Evolutionary conservation across 2,888 invertebrate genomes (phyloP).

Genomic region (Resseliella maxima): DNA sequence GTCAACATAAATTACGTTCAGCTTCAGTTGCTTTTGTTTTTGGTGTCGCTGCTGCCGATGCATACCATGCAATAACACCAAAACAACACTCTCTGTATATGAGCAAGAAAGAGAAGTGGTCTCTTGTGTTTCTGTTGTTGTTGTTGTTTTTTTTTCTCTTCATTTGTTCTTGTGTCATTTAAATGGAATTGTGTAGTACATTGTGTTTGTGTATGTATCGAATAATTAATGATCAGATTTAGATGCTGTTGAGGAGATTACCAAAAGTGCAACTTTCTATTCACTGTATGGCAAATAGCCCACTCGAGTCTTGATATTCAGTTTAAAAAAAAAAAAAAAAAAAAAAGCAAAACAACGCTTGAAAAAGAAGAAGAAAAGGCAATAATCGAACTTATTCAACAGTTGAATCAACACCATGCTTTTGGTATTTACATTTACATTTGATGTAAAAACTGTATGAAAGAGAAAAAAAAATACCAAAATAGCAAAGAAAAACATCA

Average conservation of each 20-base stretch:
- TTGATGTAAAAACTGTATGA: background rate
- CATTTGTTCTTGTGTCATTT: constrained; percentile 10
- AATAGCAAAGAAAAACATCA: background rate
- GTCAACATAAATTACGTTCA: constrained; percentile 41
- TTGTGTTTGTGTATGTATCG: constrained; percentile 36
- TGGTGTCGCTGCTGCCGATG: background rate
- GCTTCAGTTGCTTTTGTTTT: constrained; percentile 1
- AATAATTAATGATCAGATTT: constrained; percentile 51
- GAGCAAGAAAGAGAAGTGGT: background rate
- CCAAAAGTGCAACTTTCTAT: constrained; percentile 43
- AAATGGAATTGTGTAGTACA: constrained; percentile 47
- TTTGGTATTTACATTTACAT: constrained; percentile 14
- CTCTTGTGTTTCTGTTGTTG: background rate
- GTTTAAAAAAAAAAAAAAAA: background rate
- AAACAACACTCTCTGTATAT: background rate
- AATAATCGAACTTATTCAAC: background rate
- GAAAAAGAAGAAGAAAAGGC: no score
- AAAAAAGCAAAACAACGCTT: background rate
- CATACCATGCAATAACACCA: no score
- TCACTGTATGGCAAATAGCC: background rate
- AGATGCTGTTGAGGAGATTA: constrained; percentile 32
- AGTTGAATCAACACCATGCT: no score
- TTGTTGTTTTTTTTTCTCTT: no score
- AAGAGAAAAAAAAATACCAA: background rate
- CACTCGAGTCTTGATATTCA: background rate